These are phyloP conservation scores for Chelon labrosus DNA, from an alignment of 2,797 vertebrate species.

Conservation along the genomic window DNA sequence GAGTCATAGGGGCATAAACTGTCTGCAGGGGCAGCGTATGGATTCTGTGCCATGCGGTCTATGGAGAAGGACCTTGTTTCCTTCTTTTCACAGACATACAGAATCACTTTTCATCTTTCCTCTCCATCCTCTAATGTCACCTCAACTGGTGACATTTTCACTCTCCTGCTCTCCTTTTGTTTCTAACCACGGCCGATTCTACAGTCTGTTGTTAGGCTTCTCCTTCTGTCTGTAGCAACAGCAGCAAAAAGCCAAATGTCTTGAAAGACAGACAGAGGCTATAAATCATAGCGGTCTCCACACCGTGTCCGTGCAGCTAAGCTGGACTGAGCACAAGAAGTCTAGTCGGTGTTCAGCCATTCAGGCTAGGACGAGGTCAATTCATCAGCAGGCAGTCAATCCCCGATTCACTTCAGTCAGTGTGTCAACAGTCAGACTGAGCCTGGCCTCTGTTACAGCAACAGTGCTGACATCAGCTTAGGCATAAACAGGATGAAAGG, in stretches of 20 bases:
- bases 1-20: constrained; percentile 59
- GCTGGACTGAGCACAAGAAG: constrained; percentile 12
- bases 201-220: constrained; percentile 16
- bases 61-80: neutral
- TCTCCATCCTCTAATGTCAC: constrained; percentile 18
- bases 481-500: neutral
- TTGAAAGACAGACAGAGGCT: constrained; percentile 30
- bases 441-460: constrained; percentile 25
- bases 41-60: constrained; percentile 21
- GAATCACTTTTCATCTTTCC: constrained; percentile 24
- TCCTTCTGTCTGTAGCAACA: constrained; percentile 51
- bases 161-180: constrained; percentile 24
- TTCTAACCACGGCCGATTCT: constrained; percentile 21
- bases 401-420: constrained; percentile 21
- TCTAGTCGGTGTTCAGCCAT: constrained; percentile 6
- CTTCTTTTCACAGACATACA: neutral
- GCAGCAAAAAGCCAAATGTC: constrained; percentile 27
- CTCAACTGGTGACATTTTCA: constrained; percentile 42
- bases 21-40: constrained; percentile 42
- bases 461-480: constrained; percentile 21
- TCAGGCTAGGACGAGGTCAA: neutral
- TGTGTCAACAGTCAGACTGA: constrained; percentile 24
- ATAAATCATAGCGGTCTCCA: constrained; percentile 34
- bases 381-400: constrained; percentile 18
- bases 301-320: constrained; percentile 22